Conservation (phyloP, 2,888 invertebrate species). For the Drepanosiphum platanoidis region DNA sequence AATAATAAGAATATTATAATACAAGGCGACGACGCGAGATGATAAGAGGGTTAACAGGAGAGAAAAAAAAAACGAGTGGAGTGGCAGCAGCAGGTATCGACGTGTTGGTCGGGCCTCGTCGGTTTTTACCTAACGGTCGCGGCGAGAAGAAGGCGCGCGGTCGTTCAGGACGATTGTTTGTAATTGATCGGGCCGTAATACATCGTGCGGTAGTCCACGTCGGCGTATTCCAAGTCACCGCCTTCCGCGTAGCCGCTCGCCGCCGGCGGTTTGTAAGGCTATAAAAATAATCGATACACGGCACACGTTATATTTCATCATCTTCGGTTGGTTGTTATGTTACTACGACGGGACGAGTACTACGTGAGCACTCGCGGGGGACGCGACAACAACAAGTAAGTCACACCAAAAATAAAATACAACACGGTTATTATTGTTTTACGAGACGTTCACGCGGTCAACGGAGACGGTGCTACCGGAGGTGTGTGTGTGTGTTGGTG, state of each 20-base stretch:
- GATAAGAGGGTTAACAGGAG: background rate
- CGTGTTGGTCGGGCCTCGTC: background rate
- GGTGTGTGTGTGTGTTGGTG: background rate
- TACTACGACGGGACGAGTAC: too few species aligned
- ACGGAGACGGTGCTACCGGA: background rate
- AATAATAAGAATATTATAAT: too few species aligned
- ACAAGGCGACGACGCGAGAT: background rate
- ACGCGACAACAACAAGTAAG: background rate
- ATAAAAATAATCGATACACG: constrained; percentile 63
- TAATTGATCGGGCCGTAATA: constrained; percentile 89
- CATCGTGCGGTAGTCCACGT: constrained; percentile 84
- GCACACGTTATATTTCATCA: constrained; percentile 59
- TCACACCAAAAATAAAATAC: too few species aligned
- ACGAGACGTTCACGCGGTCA: background rate
- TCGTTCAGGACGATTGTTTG: constrained; percentile 69
- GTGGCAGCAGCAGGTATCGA: background rate
- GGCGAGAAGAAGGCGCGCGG: background rate
- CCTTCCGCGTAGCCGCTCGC: constrained; percentile 88
- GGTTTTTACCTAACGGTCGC: background rate
- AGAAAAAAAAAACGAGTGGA: background rate
- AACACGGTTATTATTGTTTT: too few species aligned
- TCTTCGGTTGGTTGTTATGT: too few species aligned
- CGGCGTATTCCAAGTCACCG: constrained; percentile 87
- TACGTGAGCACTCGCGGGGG: too few species aligned
- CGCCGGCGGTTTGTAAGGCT: constrained; percentile 67